Conservation (phyloP, 2,888 invertebrate genomes). For the Harpalus rufipes region DNA sequence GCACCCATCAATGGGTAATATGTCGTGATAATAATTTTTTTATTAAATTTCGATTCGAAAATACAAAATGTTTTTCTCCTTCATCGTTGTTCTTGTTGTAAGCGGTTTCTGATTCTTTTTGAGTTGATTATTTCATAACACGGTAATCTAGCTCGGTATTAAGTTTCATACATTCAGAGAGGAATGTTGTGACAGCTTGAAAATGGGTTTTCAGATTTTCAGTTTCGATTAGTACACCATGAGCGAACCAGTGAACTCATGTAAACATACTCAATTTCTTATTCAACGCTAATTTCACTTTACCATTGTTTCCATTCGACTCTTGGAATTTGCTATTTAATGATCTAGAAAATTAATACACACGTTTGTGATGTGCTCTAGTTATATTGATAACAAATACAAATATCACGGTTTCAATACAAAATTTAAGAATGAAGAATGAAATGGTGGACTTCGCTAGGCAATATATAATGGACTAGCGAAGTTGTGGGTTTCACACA, state of each 20-base stretch:
- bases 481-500: no score
- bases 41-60: no score
- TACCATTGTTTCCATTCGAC: not conserved
- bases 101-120: not conserved
- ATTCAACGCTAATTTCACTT: not conserved
- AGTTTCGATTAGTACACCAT: not conserved
- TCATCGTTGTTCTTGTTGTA: no score
- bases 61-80: no score
- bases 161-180: constrained; percentile 9
- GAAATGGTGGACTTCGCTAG: no score
- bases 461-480: no score
- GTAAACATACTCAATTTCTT: not conserved
- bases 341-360: constrained; percentile 28
- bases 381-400: not conserved
- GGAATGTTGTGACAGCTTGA: constrained; percentile 24
- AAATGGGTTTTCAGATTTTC: constrained; percentile 22
- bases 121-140: not conserved
- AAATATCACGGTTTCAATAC: not conserved
- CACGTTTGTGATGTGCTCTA: not conserved
- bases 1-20: no score
- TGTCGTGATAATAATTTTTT: no score
- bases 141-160: not conserved
- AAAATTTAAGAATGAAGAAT: not conserved
- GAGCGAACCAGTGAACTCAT: not conserved
- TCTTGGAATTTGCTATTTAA: not conserved